Percentiles rank a stretch among this genome's conserved stretches.
Evolutionary conservation across 92 coral and sea anemone species (phyloP).

Genomic region (Isaurus tuberculatus): DNA sequence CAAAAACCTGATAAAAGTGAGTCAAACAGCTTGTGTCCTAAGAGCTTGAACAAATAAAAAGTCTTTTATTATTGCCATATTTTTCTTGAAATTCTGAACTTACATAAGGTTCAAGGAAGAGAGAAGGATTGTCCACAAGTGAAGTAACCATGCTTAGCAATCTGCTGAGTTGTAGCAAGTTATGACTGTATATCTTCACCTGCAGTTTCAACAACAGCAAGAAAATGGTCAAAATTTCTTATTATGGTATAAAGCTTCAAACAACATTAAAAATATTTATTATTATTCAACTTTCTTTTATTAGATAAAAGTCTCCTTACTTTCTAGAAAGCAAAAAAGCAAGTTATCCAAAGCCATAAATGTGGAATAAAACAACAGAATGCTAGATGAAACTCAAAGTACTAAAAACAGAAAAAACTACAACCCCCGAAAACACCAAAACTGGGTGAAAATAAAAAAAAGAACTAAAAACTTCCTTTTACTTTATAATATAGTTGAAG

Average conservation of each 20-base stretch:
- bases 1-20: no score
- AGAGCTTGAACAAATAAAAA: no score
- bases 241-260: neutral
- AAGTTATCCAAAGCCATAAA: no score
- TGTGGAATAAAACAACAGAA: no score
- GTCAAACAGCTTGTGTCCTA: no score
- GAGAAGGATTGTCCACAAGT: constrained; percentile 81
- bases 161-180: constrained; percentile 84
- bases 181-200: constrained; percentile 88
- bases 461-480: neutral
- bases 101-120: constrained; percentile 93
- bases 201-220: constrained; percentile 37
- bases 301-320: no score
- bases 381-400: no score
- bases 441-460: neutral
- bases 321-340: no score
- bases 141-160: constrained; percentile 80
- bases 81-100: constrained; percentile 39
- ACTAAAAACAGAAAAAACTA: no score
- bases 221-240: neutral
- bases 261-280: neutral
- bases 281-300: no score
- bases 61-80: no score
- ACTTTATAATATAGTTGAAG: neutral
- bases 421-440: no score